Evolutionary conservation across 2,888 invertebrate genomes (phyloP).

Genomic region (Scrobipalpa costella): DNA sequence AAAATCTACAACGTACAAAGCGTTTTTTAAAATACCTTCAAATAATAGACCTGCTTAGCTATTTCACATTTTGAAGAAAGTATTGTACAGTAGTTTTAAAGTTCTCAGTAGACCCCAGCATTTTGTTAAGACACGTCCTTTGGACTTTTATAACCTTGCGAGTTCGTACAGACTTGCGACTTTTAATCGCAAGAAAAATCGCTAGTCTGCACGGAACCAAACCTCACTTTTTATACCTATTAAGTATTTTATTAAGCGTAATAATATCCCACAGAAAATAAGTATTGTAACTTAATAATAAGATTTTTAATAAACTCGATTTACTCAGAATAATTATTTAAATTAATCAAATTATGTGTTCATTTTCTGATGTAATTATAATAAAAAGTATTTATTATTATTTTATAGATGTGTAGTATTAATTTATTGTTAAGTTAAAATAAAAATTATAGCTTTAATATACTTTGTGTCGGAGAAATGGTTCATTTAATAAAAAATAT

Average conservation of each 20-base stretch:
- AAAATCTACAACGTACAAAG: background rate
- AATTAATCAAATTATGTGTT: conserved; percentile 29
- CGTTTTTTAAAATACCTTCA: background rate
- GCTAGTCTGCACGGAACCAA: conserved; percentile 15
- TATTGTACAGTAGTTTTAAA: conserved; percentile 2
- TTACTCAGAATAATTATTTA: conserved; percentile 19
- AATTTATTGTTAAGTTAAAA: conserved; percentile 25
- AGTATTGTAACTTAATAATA: conserved; percentile 20
- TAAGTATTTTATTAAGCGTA: conserved; percentile 20
- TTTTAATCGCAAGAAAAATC: conserved; percentile 10
- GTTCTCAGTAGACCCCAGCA: background rate
- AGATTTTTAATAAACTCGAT: background rate
- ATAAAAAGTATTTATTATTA: conserved; percentile 29
- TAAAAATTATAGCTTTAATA: conserved; percentile 21
- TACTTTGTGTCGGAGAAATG: background rate
- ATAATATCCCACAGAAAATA: conserved; percentile 15
- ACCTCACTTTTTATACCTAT: conserved; percentile 20
- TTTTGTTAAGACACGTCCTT: conserved; percentile 8
- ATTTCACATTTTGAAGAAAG: background rate
- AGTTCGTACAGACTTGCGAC: conserved; percentile 4
- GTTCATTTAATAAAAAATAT: background rate
- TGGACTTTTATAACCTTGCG: conserved; percentile 11
- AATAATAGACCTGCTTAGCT: no score
- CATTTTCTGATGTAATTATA: conserved; percentile 29
- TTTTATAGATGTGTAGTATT: conserved; percentile 26